phyloP scores from a whole-genome alignment of 2,888 invertebrate genomes.

The Fragum whitleyi region DNA sequence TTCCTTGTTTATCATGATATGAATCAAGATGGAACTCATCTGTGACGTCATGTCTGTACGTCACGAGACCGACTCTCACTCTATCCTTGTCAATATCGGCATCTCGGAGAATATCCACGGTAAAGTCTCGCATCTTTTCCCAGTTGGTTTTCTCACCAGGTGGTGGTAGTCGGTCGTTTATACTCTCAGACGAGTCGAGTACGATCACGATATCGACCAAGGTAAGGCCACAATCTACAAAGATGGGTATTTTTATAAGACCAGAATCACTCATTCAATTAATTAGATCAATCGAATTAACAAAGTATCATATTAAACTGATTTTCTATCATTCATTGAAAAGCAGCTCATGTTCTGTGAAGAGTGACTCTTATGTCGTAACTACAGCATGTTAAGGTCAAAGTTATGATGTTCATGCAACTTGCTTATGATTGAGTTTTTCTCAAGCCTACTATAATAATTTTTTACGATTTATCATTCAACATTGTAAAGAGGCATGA shows the following conservation, averaged over 20 bases:
- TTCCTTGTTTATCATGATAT: conserved; percentile 34
- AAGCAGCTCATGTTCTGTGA: too few relatives aligned
- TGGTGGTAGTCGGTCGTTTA: not conserved
- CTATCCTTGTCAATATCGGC: conserved; percentile 50
- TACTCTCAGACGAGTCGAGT: conserved; percentile 54
- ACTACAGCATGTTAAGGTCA: too few relatives aligned
- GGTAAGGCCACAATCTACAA: conserved; percentile 38
- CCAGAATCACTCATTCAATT: not conserved
- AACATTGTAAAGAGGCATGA: too few relatives aligned
- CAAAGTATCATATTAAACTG: too few relatives aligned
- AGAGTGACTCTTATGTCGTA: too few relatives aligned
- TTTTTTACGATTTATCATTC: too few relatives aligned
- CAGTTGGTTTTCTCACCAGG: conserved; percentile 22
- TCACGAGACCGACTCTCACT: conserved; percentile 47
- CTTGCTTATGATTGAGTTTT: too few relatives aligned
- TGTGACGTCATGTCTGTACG: conserved; percentile 47
- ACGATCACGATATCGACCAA: conserved; percentile 52
- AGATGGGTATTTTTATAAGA: too few relatives aligned
- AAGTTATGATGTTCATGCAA: too few relatives aligned
- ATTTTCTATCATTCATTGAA: too few relatives aligned
- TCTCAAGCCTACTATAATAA: too few relatives aligned
- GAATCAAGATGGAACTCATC: conserved; percentile 42
- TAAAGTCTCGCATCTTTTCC: conserved; percentile 47
- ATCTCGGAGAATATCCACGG: conserved; percentile 28
- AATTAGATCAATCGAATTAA: too few relatives aligned